These are phyloP conservation scores for Oryzias celebensis DNA, from an alignment of 2,113 vertebrate species.

Conservation along the genomic window DNA sequence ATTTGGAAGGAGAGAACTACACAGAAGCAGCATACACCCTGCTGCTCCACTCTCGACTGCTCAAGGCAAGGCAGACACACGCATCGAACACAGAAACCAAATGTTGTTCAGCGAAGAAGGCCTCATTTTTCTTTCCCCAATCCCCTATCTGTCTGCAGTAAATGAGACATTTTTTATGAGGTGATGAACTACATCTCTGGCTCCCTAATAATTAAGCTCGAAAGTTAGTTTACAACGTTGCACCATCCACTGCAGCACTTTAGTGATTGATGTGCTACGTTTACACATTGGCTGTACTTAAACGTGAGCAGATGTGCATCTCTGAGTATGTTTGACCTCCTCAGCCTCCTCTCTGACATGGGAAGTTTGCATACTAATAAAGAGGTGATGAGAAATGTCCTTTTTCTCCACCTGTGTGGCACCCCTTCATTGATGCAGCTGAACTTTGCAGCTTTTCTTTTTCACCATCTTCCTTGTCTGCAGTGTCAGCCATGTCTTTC, in stretches of 20 bases:
- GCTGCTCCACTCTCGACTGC: slow-evolving; percentile 90
- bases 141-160: slow-evolving; percentile 18
- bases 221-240: slow-evolving; percentile 45
- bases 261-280: slow-evolving; percentile 39
- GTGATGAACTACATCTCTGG: slow-evolving; percentile 42
- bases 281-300: not conserved
- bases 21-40: slow-evolving; percentile 95
- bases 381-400: slow-evolving; percentile 7
- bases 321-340: slow-evolving; percentile 46
- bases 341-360: slow-evolving; percentile 46
- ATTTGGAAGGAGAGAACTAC: slow-evolving; percentile 94
- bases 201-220: slow-evolving; percentile 42
- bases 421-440: slow-evolving; percentile 35
- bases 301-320: slow-evolving; percentile 1
- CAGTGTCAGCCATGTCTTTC: slow-evolving; percentile 16
- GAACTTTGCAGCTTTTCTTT: slow-evolving; percentile 31
- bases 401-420: slow-evolving; percentile 20
- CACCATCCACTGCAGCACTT: slow-evolving; percentile 16
- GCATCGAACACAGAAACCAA: slow-evolving; percentile 18
- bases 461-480: slow-evolving; percentile 33
- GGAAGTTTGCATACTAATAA: slow-evolving; percentile 21
- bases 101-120: not conserved
- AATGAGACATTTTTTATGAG: slow-evolving; percentile 34
- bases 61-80: slow-evolving; percentile 81
- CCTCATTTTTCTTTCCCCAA: slow-evolving; percentile 11